Base-by-base conservation (phyloP, 2,113 vertebrate species). In the Rhinichthys klamathensis region DNA sequence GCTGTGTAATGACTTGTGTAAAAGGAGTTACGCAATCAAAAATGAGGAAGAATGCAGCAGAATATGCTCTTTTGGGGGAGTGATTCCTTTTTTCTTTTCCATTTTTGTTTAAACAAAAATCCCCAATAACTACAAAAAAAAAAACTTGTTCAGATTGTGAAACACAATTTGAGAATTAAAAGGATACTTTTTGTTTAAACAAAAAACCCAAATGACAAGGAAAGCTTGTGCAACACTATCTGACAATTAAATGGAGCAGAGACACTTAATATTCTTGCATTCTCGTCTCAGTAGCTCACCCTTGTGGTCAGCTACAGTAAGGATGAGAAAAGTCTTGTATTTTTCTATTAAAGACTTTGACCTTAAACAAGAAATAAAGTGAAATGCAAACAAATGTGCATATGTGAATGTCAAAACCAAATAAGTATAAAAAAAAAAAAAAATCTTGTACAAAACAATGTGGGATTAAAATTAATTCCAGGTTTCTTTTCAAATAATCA, bases 271-370 rank as follows among this genome's bases (percentile, higher is more conserved):
- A 41, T 41, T 41, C 38, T 41, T 67, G 61, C 18, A n/a, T 30
- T 51, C 27, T 67, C 41, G 25, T 35, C 80, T 69, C 80, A 69
- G 44, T 69, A 51, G 27, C 80, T 69, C 80, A 69, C 80, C 46
- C 80, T 69, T 81, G 61, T 81, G 80, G 61, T 32, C 30, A 49
- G 11, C 15, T 44, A 18, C 2, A 25, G 46, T 76, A 30, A 49
- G 27, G 46, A 75, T 51, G 15, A 6, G 6, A 74, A 25, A 25
- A 46, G 10, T 25, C 4, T 8, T 0, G 4, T n/a, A 1, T 46
- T 46, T 77, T 58, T 58, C 16, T 58, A 16, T 8, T 51, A 51
- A 32, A 21, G 2, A 16, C 44, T 30, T 27, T 10, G 16, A 77
- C 44, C 10, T 77, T 2, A 44, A 72, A 15, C 69, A 72, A 2